Evolutionary conservation across 2,113 vertebrate genomes (phyloP).

Genomic region (Pterocles burchelli): DNA sequence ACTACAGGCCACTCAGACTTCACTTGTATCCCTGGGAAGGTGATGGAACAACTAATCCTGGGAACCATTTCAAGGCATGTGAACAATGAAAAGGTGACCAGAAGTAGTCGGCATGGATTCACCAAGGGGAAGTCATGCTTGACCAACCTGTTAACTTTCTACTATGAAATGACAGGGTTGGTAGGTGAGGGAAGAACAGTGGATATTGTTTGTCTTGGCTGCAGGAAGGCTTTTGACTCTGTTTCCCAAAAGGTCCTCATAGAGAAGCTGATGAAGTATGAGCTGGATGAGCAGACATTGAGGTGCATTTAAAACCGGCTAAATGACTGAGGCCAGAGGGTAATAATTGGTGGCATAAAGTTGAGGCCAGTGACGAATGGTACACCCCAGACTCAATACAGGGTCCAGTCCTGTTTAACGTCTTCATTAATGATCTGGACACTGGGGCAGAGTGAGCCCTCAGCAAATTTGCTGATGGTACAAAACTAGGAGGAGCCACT

Average conservation of each 20-base stretch:
- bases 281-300: background rate
- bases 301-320: background rate
- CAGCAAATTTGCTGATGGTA: background rate
- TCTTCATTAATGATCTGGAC: background rate
- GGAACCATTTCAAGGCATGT: background rate
- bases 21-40: rapidly evolving
- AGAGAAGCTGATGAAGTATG: background rate
- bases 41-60: background rate
- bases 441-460: background rate
- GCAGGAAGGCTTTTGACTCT: background rate
- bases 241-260: rapidly evolving
- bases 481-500: background rate
- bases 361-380: background rate
- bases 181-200: background rate
- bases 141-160: background rate
- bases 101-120: background rate
- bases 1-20: background rate
- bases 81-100: background rate
- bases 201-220: background rate
- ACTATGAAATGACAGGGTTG: background rate
- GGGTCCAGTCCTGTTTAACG: background rate
- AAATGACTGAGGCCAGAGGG: background rate
- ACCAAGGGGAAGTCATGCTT: background rate
- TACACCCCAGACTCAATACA: background rate
- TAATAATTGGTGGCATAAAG: background rate